These are phyloP conservation scores for Hymenochirus boettgeri DNA, from an alignment of 2,113 vertebrate species.

Conservation along the genomic window DNA sequence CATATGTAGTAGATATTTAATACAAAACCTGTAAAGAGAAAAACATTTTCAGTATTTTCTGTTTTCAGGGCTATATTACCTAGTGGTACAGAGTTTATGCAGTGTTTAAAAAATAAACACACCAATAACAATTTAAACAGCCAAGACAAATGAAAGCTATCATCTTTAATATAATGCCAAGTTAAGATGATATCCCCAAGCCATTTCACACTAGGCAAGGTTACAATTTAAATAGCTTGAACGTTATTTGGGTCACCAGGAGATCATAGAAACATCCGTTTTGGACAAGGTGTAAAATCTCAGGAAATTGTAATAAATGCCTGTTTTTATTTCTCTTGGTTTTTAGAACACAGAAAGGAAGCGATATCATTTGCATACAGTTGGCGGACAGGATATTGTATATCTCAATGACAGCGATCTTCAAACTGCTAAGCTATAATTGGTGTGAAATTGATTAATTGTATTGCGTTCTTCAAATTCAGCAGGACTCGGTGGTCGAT, in stretches of 20 bases:
- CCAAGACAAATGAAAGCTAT: neutral
- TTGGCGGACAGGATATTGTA: conserved; percentile 26
- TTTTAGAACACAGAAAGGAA: conserved; percentile 17
- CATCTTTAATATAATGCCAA: neutral
- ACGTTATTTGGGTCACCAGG: neutral
- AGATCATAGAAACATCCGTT: conserved; percentile 12
- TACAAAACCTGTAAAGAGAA: neutral
- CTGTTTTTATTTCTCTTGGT: conserved; percentile 14
- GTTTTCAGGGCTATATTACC: neutral
- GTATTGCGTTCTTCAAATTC: conserved; percentile 28
- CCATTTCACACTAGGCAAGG: neutral
- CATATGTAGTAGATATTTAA: neutral
- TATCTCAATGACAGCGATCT: conserved; percentile 17
- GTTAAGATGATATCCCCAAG: neutral
- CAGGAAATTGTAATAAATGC: conserved; percentile 16
- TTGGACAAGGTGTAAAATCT: neutral
- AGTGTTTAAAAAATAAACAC: neutral
- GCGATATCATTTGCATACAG: conserved; percentile 32
- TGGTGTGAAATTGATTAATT: conserved; percentile 43
- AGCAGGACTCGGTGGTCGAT: conserved; percentile 9
- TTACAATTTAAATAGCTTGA: neutral
- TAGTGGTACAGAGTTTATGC: neutral
- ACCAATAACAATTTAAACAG: neutral
- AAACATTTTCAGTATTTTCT: neutral
- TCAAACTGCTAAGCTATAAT: conserved; percentile 27